Evolutionary conservation across 2,797 vertebrate species (phyloP), one percentile per base, ranked within the genome.

Genomic region (Enteromius trimaculatus): DNA sequence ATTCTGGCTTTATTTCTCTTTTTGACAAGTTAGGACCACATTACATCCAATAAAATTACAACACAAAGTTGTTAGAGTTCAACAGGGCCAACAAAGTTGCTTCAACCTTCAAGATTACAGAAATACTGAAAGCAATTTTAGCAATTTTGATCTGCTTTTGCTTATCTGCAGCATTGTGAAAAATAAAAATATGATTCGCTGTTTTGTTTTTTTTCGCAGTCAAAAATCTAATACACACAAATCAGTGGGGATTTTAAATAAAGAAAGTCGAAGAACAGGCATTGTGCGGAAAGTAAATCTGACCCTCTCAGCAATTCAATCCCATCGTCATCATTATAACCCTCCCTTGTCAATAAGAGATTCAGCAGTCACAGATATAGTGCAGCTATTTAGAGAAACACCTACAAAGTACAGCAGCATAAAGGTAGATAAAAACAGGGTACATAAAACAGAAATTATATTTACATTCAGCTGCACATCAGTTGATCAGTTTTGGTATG

Each of bases 401-500:
- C 10, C 65, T 83, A 71, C 90, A 88, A 88, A 85, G 80, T 84
- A 93, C 89, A 94, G 92, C 92, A 93, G 92, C 93, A 93, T 90
- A 76, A 64, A 21, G 66, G 84, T 66, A 72, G 65, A 70, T 11
- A 26, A 55, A 76, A 51, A 81, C 78, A 80, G 74, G 10, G 82
- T 86, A 47, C 81, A 86, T 77, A 55, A 80, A 89, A 86, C 55
- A 85, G 86, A 90, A 89, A 85, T 6, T 76, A 77, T 87, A 86
- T 83, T 88, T 68, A 85, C 89, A 92, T 93, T 77, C 91, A 93
- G 66, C 91, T 92, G 49, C 80, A 85, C 80, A 37, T 85, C 79
- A 88, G 83, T 37, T 86, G 89, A 90, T 91, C 88, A 85, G 84
- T 90, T 93, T 94, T 94, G 92, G 93, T 93, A 89, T 92, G 37